These are phyloP conservation scores for Chrosomus eos DNA, from an alignment of 2,797 vertebrate species.

Conservation along the genomic window DNA sequence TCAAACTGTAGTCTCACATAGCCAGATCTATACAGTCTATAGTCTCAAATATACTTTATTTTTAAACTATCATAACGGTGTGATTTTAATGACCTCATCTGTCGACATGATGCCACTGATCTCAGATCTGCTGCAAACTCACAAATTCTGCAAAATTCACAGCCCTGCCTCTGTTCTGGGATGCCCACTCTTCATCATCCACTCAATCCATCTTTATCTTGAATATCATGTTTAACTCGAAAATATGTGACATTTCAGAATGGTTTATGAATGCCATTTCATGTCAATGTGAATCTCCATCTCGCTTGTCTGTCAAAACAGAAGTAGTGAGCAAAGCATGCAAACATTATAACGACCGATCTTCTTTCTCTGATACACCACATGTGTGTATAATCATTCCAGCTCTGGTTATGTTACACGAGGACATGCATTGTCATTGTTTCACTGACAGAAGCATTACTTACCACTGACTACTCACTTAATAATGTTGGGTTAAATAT, in stretches of 20 bases:
- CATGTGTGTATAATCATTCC: slow-evolving; percentile 12
- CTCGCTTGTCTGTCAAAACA: neutral
- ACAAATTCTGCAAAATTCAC: too few species aligned
- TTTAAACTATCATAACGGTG: too few species aligned
- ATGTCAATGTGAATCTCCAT: neutral
- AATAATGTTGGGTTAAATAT: too few species aligned
- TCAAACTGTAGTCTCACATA: too few species aligned
- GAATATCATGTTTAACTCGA: neutral
- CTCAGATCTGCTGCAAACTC: too few species aligned
- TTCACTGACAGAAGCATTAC: slow-evolving; percentile 10
- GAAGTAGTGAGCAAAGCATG: neutral
- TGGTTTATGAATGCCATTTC: neutral
- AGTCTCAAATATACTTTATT: too few species aligned
- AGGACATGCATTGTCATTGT: neutral
- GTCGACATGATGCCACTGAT: too few species aligned
- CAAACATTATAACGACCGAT: neutral
- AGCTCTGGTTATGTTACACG: neutral
- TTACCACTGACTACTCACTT: slow-evolving; percentile 3
- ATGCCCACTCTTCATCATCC: neutral
- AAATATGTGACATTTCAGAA: neutral
- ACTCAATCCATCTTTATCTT: neutral
- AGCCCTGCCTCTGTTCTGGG: neutral
- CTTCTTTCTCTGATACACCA: neutral
- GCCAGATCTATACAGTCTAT: too few species aligned
- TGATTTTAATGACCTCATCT: too few species aligned